phyloP scores from a whole-genome alignment of 2,888 invertebrate species.

The Leucania comma region DNA sequence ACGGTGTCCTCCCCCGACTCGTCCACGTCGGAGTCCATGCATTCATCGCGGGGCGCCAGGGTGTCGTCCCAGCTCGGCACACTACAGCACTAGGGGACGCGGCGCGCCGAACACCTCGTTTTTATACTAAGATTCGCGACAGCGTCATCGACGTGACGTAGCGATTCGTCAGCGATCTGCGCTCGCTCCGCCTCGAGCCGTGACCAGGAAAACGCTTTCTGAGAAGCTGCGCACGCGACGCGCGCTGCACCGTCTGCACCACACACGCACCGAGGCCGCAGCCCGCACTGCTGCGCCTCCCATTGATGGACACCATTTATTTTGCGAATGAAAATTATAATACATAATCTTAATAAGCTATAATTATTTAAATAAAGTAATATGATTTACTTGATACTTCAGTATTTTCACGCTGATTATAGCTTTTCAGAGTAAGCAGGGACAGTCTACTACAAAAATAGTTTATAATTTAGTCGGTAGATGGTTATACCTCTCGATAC shows the following conservation, averaged over 20 bases:
- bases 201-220: constrained; percentile 89
- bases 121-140: constrained; percentile 82
- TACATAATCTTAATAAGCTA: constrained; percentile 11
- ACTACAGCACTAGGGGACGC: constrained; percentile 86
- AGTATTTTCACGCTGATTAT: constrained; percentile 11
- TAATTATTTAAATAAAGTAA: neutral
- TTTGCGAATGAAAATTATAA: constrained; percentile 8
- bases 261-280: constrained; percentile 31
- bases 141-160: constrained; percentile 84
- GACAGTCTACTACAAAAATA: neutral
- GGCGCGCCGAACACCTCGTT: constrained; percentile 76
- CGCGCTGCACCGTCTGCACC: constrained; percentile 32
- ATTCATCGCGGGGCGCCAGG: constrained; percentile 88
- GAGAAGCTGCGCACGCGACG: constrained; percentile 77
- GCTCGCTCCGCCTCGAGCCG: constrained; percentile 51
- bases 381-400: neutral
- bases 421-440: neutral
- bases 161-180: constrained; percentile 80
- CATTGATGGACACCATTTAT: constrained; percentile 1
- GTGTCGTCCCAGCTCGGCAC: constrained; percentile 65
- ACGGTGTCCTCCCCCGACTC: constrained; percentile 86
- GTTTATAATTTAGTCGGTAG: constrained; percentile 14
- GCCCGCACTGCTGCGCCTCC: constrained; percentile 19
- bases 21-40: constrained; percentile 80
- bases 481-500: constrained; percentile 18